Evolutionary conservation across 2,113 vertebrate genomes (phyloP).

Genomic region (Coregonus clupeaformis): DNA sequence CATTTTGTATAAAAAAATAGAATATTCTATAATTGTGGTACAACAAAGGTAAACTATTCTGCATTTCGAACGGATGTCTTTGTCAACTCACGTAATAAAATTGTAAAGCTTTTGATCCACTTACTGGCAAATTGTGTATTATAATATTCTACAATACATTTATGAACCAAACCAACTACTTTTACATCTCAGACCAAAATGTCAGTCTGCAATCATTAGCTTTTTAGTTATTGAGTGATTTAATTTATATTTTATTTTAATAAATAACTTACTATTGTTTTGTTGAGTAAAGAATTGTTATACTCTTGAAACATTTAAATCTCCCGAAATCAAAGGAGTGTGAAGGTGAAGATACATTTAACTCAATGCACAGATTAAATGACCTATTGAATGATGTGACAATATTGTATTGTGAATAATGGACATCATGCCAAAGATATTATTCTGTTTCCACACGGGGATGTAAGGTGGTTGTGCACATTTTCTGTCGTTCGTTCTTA

Average conservation of each 20-base stretch:
- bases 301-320: constrained; percentile 24
- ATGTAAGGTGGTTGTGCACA: constrained; percentile 52
- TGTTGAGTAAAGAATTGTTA: constrained; percentile 24
- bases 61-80: constrained; percentile 40
- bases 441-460: constrained; percentile 34
- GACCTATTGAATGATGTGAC: background rate
- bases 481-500: constrained; percentile 54
- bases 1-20: constrained; percentile 31
- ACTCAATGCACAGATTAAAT: background rate
- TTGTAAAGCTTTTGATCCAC: constrained; percentile 48
- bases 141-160: constrained; percentile 40
- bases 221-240: constrained; percentile 40
- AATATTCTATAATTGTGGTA: constrained; percentile 44
- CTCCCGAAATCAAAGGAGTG: constrained; percentile 19
- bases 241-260: constrained; percentile 22
- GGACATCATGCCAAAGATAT: constrained; percentile 61
- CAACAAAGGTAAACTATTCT: background rate
- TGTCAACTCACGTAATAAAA: constrained; percentile 17
- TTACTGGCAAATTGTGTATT: constrained; percentile 48
- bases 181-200: constrained; percentile 25
- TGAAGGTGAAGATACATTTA: constrained; percentile 53
- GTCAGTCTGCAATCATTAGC: constrained; percentile 44
- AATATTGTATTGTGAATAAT: constrained; percentile 27
- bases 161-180: constrained; percentile 55
- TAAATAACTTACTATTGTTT: background rate